These are phyloP conservation scores for Diacarnus erythraeanus DNA, from an alignment of 37 sponge, comb jelly and placozoan genomes.

Conservation along the genomic window DNA sequence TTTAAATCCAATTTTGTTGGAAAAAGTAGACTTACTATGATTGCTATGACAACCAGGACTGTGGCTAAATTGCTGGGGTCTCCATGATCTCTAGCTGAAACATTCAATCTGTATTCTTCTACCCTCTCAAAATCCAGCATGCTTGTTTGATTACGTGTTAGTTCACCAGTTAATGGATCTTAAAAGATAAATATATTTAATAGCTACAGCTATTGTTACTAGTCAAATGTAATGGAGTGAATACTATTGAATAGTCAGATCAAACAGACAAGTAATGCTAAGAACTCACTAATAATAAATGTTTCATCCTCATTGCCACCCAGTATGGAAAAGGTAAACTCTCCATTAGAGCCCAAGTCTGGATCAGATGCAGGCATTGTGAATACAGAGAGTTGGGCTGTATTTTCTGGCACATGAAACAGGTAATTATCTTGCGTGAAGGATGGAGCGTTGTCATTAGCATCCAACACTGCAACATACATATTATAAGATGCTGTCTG, in stretches of 20 bases:
- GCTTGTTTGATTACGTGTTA: constrained; percentile 3
- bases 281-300: constrained; percentile 44
- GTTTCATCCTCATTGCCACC: constrained; percentile 7
- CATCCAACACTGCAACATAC: constrained; percentile 20
- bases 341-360: constrained; percentile 16
- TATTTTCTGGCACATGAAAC: constrained; percentile 42
- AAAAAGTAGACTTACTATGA: constrained; percentile 10
- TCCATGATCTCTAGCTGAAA: constrained; percentile 27
- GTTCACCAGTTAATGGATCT: background rate
- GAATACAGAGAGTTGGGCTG: background rate
- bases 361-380: constrained; percentile 21
- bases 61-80: background rate
- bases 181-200: background rate
- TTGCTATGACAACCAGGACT: constrained; percentile 13
- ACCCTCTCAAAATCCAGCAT: constrained; percentile 28
- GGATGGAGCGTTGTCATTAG: constrained; percentile 37
- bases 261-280: no score
- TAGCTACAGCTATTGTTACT: background rate
- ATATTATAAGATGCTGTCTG: background rate
- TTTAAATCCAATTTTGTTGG: background rate
- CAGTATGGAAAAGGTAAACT: constrained; percentile 16
- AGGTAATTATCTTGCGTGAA: constrained; percentile 4
- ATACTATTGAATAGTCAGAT: no score
- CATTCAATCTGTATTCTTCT: constrained; percentile 7
- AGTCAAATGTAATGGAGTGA: background rate